These are phyloP conservation scores for Stenolophus ochropezus DNA, from an alignment of 2,888 invertebrate genomes.

Conservation along the genomic window DNA sequence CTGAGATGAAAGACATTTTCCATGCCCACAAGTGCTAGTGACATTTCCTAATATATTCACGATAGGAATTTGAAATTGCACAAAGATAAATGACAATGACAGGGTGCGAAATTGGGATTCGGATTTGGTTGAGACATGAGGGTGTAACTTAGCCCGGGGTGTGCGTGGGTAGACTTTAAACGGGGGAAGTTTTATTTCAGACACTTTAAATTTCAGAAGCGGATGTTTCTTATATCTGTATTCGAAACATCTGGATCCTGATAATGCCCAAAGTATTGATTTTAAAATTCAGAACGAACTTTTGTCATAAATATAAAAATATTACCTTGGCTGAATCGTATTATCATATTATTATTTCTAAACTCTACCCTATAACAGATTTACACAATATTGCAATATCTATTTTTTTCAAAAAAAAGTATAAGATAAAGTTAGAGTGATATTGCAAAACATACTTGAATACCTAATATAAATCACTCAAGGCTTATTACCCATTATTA, in stretches of 20 bases:
- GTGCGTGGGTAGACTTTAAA: neutral
- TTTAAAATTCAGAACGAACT: neutral
- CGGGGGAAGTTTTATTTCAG: constrained; percentile 28
- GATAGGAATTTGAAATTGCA: constrained; percentile 15
- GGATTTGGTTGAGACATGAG: neutral
- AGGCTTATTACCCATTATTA: too few relatives aligned
- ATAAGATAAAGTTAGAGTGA: too few relatives aligned
- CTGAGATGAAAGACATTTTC: neutral
- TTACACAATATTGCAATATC: neutral
- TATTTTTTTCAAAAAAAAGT: too few relatives aligned
- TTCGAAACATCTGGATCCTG: constrained; percentile 2
- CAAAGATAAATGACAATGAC: constrained; percentile 38
- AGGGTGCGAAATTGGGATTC: constrained; percentile 32
- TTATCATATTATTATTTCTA: neutral
- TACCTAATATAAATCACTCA: too few relatives aligned
- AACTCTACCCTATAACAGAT: neutral
- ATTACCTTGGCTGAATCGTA: neutral
- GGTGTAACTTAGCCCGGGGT: neutral
- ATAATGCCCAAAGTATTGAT: constrained; percentile 2
- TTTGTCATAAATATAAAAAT: neutral
- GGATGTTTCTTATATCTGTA: constrained; percentile 17
- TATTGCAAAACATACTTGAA: too few relatives aligned
- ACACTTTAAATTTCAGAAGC: constrained; percentile 7
- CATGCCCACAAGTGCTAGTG: neutral
- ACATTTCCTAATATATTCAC: constrained; percentile 28